A percentile compares a stretch with the other conserved stretches of the same genome.
Evolutionary conservation across 2,113 vertebrate genomes (phyloP).

Genomic region (Platanista minor): DNA sequence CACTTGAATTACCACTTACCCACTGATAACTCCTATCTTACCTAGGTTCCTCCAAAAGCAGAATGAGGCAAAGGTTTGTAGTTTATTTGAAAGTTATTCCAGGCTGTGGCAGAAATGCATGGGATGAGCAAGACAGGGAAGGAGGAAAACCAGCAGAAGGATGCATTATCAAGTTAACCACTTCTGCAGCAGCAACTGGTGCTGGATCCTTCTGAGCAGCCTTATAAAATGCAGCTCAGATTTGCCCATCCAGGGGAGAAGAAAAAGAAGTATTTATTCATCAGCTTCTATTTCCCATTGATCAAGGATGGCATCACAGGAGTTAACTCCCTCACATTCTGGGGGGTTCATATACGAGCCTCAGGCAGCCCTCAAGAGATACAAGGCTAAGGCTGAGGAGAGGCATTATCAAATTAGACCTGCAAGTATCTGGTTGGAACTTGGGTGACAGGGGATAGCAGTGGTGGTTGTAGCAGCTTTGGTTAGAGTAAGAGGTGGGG

Average conservation of each 20-base stretch:
- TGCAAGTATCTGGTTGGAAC: background rate
- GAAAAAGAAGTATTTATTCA: background rate
- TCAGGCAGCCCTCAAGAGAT: background rate
- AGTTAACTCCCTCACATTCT: background rate
- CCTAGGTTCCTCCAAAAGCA: background rate
- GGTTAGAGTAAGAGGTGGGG: background rate
- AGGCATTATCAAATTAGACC: background rate
- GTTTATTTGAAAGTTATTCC: background rate
- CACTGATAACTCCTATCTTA: background rate
- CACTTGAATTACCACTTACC: background rate
- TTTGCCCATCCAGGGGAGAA: background rate
- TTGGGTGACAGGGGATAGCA: background rate
- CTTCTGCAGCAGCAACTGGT: background rate
- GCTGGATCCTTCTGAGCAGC: background rate
- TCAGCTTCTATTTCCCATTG: background rate
- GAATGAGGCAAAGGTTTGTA: background rate
- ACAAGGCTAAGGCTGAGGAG: background rate
- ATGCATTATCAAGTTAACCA: background rate
- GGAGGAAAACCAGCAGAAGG: background rate
- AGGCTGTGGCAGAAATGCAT: background rate
- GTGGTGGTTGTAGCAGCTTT: background rate
- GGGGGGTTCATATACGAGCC: background rate
- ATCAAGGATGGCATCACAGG: background rate
- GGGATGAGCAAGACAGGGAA: background rate
- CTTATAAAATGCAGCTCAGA: background rate